Evolutionary conservation across 1,140 invertebrate species (phyloP), one percentile per base, ranked within the genome.

Genomic region (Drosophila ercepeae): DNA sequence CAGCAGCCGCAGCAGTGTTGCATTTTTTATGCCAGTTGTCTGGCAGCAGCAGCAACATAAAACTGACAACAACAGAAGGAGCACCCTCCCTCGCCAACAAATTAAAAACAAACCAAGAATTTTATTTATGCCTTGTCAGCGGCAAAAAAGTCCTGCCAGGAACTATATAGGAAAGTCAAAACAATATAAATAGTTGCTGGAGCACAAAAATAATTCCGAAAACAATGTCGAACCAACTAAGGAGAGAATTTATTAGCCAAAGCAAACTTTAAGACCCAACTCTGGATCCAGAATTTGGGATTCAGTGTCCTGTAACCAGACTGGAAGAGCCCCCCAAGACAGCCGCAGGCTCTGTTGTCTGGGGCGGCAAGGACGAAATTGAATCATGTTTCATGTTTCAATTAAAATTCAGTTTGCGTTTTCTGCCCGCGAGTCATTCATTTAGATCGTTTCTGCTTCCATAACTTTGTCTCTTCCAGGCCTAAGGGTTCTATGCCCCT

Each of bases 21-120:
- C 79, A 75, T 75, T 83, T 83, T 81, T 76, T 82, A 75, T 84
- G 74, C 48, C 65, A 39, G 55, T 32, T 81, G 57, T 64, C 60
- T 77, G 54, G 69, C 74, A 52, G 72, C 78, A 69, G 41, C 71
- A 84, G 75, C 78, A 84, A 71, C 65, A 86, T 81, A 86, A 84
- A 84, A 84, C 76, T 84, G 81, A 84, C 81, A 84, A 71, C 72
- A 84, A 81, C 72, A 75, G 79, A 73, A 75, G 73, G 42, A 61
- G 48, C 29, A 25, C 19, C 3, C 29, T 9, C 29, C 2, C 4
- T 9, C 0, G 29, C 9, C 63, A 65, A 61, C 32, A 50, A 61
- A 74, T 68, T 55, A 42, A 52, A 74, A 65, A 57, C 59, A 57
- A 46, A 57, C 58, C 63, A 53, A 53, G 64, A 64, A 53, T 68